Evolutionary conservation across 2,888 invertebrate genomes (phyloP).

Genomic region (Eledone cirrhosa): DNA sequence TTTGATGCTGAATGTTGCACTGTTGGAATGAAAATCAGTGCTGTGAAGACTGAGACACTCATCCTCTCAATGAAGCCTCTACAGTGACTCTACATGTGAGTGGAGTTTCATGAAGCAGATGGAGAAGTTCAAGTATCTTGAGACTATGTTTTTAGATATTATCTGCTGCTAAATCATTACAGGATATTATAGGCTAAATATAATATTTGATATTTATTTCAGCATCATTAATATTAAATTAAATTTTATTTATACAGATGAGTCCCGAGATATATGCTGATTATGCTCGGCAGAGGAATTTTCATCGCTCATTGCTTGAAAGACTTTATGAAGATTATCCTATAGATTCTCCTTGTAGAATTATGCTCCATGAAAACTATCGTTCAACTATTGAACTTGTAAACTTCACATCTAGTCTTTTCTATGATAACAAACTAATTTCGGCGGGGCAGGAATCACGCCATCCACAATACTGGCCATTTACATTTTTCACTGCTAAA

Average conservation of each 20-base stretch:
- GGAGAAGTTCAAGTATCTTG: too few relatives aligned
- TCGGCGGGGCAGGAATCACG: conserved; percentile 78
- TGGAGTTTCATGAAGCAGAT: too few relatives aligned
- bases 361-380: conserved; percentile 83
- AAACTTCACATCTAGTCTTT: conserved; percentile 81
- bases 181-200: too few relatives aligned
- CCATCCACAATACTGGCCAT: conserved; percentile 78
- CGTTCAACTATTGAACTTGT: conserved; percentile 84
- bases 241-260: conserved; percentile 68
- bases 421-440: conserved; percentile 81
- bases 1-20: too few relatives aligned
- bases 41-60: too few relatives aligned
- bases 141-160: too few relatives aligned
- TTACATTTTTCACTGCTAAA: conserved; percentile 82
- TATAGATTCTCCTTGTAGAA: conserved; percentile 78
- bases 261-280: conserved; percentile 82
- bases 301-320: conserved; percentile 77
- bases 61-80: too few relatives aligned
- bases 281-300: conserved; percentile 65
- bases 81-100: too few relatives aligned
- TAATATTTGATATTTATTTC: too few relatives aligned
- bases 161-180: too few relatives aligned
- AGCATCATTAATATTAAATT: not conserved
- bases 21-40: too few relatives aligned
- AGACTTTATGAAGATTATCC: conserved; percentile 82